Percentiles rank a stretch among this genome's conserved stretches.
These are phyloP conservation scores for Paratrypauchen microcephalus DNA, from an alignment of 2,797 vertebrate species.

Conservation along the genomic window DNA sequence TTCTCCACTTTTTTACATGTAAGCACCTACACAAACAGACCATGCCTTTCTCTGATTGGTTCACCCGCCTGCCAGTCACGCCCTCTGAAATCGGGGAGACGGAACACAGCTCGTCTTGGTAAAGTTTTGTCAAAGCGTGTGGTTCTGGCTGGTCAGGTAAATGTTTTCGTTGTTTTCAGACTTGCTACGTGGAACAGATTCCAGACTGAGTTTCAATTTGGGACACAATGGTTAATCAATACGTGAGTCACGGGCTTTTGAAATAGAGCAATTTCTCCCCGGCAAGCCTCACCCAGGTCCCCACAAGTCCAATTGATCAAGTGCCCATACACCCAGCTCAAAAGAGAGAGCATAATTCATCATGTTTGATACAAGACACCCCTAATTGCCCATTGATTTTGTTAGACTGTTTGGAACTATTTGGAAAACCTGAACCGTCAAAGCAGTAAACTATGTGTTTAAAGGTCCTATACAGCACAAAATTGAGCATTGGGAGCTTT, in stretches of 20 bases:
- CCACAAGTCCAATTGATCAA: constrained; percentile 68
- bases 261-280: constrained; percentile 69
- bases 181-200: constrained; percentile 32
- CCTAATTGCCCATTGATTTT: constrained; percentile 69
- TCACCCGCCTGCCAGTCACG: too few species aligned
- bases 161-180: constrained; percentile 11
- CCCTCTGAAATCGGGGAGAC: too few species aligned
- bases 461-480: constrained; percentile 7
- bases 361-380: constrained; percentile 71
- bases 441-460: constrained; percentile 63
- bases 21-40: too few species aligned
- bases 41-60: too few species aligned
- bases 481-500: too few species aligned
- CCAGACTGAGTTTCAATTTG: constrained; percentile 62
- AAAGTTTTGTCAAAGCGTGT: too few species aligned
- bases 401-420: constrained; percentile 64
- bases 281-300: constrained; percentile 36
- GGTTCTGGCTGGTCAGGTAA: too few species aligned
- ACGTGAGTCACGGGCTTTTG: constrained; percentile 63
- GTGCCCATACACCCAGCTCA: constrained; percentile 63
- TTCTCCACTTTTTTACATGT: too few species aligned
- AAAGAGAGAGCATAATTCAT: constrained; percentile 74
- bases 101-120: too few species aligned
- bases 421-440: constrained; percentile 65
- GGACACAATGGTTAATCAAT: constrained; percentile 72